Evolutionary conservation across 2,888 invertebrate species (phyloP), one percentile per base, ranked within the genome.

Genomic region (Pammene aurita): DNA sequence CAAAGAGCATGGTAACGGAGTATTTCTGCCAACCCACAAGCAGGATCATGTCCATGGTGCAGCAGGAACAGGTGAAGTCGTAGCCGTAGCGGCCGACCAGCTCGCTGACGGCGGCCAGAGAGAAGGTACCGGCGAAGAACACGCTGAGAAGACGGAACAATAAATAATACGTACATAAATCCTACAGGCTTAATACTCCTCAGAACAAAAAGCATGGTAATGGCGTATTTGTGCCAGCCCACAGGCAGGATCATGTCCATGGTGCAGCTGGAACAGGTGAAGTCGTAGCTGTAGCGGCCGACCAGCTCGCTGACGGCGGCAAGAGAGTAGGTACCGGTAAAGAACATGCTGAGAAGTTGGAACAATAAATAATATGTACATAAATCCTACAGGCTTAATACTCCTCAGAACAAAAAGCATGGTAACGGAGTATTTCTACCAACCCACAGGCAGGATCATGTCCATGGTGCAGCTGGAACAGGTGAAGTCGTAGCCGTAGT

Each of bases 401-500:
- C 88, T 90, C 26, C 87, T 86, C 50, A 93, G 78, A 13, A 86
- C 50, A 72, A 87, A 86, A 54, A 92, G 77, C 4, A 77, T 66
- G 0, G 88, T 60, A 9, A 88, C 82, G 50, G 85, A 70, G 58
- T 84, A 84, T 72, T 77, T 84, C 68, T 83, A 79, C 85, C 82
- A 86, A 10, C 77, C 76, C 0, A 77, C 73, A 6, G 87, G 84
- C 69, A 89, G 72, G 42, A 85, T 79, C 86, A 93, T 79, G 71
- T 93, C 87, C 62, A 87, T 83, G 5, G 88, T 85, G 72, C 90
- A 93, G 1, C 81, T 79, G 11, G 83, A 79, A 58, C 93, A 93
- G 9, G 87, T 81, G 58, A 91, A 88, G 73, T 93, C 93, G 56
- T 82, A 82, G 0, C 77, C 84, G 74, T 86, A 93, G 14, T 78